phyloP scores from a whole-genome alignment of 2,797 vertebrate species.

The Rhyacichthys aspro region DNA sequence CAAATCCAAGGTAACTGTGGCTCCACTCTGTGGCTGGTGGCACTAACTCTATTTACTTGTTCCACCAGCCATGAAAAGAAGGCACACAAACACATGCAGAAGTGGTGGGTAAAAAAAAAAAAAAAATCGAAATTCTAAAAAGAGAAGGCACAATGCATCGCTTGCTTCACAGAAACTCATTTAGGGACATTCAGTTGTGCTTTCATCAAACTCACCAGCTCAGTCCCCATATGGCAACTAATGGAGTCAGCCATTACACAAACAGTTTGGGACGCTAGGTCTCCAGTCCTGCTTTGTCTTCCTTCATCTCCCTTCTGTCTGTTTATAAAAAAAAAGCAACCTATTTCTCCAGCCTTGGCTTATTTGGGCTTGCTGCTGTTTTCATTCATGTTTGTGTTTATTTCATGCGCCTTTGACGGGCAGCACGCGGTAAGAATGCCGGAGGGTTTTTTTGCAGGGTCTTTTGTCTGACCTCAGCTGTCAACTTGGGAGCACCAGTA shows the following conservation, averaged over 20 bases:
- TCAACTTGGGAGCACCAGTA: constrained; percentile 26
- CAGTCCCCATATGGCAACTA: constrained; percentile 12
- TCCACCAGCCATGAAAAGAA: constrained; percentile 29
- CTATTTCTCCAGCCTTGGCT: not conserved
- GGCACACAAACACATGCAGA: constrained; percentile 2
- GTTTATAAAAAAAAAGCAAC: constrained; percentile 5
- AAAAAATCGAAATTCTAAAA: constrained; percentile 1
- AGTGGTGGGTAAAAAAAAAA: not conserved
- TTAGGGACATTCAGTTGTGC: constrained; percentile 22
- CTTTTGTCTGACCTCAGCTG: constrained; percentile 48
- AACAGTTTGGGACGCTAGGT: constrained; percentile 14
- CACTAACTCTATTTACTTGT: constrained; percentile 36
- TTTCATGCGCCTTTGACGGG: constrained; percentile 17
- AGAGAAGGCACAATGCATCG: constrained; percentile 7
- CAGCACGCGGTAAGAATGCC: constrained; percentile 16
- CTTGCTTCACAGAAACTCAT: constrained; percentile 16
- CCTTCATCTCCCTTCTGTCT: constrained; percentile 8
- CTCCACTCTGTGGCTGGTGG: constrained; percentile 14
- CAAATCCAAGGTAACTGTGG: constrained; percentile 24
- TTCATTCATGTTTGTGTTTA: constrained; percentile 32
- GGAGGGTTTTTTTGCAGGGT: constrained; percentile 18
- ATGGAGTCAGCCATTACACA: constrained; percentile 31
- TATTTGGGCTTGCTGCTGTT: constrained; percentile 14
- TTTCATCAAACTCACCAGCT: constrained; percentile 23
- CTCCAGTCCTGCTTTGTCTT: constrained; percentile 6